Conservation (phyloP, 2,113 vertebrate genomes). For the Nibea coibor region DNA sequence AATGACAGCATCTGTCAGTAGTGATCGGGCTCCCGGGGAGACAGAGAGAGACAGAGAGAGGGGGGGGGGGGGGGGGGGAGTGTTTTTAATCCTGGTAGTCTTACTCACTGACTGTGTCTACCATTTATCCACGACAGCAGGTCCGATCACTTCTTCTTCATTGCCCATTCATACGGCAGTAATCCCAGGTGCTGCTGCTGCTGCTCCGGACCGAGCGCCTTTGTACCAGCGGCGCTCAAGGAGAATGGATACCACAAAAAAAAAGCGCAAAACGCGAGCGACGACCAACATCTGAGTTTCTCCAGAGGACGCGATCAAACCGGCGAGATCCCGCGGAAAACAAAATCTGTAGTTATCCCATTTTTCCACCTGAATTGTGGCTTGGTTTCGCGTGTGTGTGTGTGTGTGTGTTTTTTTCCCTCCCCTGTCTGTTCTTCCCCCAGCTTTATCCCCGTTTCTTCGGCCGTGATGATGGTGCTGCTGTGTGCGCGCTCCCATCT, state of each 20-base stretch:
- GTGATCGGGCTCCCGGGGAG: constrained; percentile 33
- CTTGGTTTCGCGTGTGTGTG: not conserved
- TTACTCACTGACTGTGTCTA: constrained; percentile 52
- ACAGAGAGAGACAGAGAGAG: too few relatives aligned
- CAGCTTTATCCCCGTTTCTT: constrained; percentile 53
- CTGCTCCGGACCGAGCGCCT: constrained; percentile 66
- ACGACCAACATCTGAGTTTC: constrained; percentile 44
- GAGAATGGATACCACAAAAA: constrained; percentile 56
- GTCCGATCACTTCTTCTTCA: constrained; percentile 19
- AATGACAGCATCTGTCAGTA: constrained; percentile 75
- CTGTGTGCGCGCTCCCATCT: constrained; percentile 71
- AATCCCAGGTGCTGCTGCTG: constrained; percentile 67
- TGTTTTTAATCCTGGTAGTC: constrained; percentile 37
- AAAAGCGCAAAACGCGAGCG: constrained; percentile 56
- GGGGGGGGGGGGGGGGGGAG: constrained; percentile 39
- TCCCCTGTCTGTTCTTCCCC: constrained; percentile 36
- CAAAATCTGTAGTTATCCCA: constrained; percentile 62
- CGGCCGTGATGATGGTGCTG: constrained; percentile 65
- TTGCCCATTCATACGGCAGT: constrained; percentile 41
- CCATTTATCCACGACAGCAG: not conserved
- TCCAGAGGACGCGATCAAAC: not conserved
- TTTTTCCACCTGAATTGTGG: constrained; percentile 6
- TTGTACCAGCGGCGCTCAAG: constrained; percentile 78
- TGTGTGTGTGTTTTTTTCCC: not conserved
- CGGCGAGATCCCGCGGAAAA: not conserved